A percentile compares a stretch with the other conserved stretches of the same genome.
phyloP scores from a whole-genome alignment of 2,888 invertebrate genomes.

The Rhodophaea formosa region DNA sequence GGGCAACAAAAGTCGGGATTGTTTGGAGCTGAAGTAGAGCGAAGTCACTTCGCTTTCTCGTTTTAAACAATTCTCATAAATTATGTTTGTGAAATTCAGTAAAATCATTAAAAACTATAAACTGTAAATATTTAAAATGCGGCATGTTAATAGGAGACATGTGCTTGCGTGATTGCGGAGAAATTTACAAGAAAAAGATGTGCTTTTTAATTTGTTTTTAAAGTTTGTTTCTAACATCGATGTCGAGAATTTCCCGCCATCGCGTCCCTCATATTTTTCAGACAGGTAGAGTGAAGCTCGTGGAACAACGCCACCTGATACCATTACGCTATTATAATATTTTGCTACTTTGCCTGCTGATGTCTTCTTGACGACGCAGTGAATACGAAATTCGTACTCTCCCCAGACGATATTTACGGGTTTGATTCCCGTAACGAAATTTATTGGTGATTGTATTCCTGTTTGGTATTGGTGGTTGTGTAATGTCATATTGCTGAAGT shows the following conservation, averaged over 20 bases:
- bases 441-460: slow-evolving; percentile 66
- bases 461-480: slow-evolving; percentile 49
- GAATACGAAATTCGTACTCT: slow-evolving; percentile 72
- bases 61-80: too few relatives aligned
- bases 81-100: too few relatives aligned
- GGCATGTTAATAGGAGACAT: too few relatives aligned
- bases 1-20: slow-evolving; percentile 64
- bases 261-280: slow-evolving; percentile 19
- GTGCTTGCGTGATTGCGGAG: too few relatives aligned
- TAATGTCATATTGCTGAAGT: slow-evolving; percentile 44
- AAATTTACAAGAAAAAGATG: too few relatives aligned
- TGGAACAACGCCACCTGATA: slow-evolving; percentile 74
- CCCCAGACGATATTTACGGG: slow-evolving; percentile 37
- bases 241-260: slow-evolving; percentile 28
- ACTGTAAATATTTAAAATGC: too few relatives aligned
- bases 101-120: too few relatives aligned
- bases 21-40: slow-evolving; percentile 38
- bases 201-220: too few relatives aligned
- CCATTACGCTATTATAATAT: slow-evolving; percentile 80
- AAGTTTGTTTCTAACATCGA: slow-evolving; percentile 27
- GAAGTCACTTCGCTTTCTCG: slow-evolving; percentile 74
- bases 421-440: slow-evolving; percentile 57
- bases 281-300: slow-evolving; percentile 44
- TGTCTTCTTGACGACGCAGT: slow-evolving; percentile 78
- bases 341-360: slow-evolving; percentile 72